A percentile compares a stretch with the other conserved stretches of the same genome.
Evolutionary conservation across 2,797 vertebrate genomes (phyloP).

Genomic region (Gephyroberyx darwinii): DNA sequence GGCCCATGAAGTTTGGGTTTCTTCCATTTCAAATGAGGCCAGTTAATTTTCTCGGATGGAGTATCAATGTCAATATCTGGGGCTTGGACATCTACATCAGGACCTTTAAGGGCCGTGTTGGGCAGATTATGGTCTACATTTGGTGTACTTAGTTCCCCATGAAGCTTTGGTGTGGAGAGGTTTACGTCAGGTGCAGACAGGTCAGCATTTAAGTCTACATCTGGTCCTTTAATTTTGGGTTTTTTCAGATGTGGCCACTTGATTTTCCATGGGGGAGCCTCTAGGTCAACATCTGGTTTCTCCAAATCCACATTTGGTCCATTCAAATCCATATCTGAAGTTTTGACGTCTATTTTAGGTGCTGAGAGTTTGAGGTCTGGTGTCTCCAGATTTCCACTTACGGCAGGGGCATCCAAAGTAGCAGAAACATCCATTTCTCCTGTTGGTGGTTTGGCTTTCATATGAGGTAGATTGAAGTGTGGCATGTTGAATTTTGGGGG

Average conservation of each 20-base stretch:
- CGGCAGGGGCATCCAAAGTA: slow-evolving; percentile 46
- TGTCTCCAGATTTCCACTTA: slow-evolving; percentile 40
- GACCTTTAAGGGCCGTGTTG: slow-evolving; percentile 47
- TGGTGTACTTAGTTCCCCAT: slow-evolving; percentile 48
- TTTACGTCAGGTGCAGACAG: slow-evolving; percentile 54
- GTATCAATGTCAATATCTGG: slow-evolving; percentile 59
- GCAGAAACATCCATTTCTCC: slow-evolving; percentile 52
- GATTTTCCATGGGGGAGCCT: slow-evolving; percentile 53
- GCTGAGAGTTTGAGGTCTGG: slow-evolving; percentile 50
- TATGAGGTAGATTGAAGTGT: slow-evolving; percentile 53
- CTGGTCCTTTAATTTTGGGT: slow-evolving; percentile 70
- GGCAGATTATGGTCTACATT: slow-evolving; percentile 60
- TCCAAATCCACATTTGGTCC: slow-evolving; percentile 56
- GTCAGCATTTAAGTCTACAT: slow-evolving; percentile 53
- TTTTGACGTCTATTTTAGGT: slow-evolving; percentile 51
- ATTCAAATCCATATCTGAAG: slow-evolving; percentile 52
- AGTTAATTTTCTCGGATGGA: slow-evolving; percentile 69
- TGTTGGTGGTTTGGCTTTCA: slow-evolving; percentile 51
- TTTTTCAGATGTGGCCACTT: slow-evolving; percentile 65
- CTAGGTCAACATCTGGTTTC: slow-evolving; percentile 48
- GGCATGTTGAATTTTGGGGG: slow-evolving; percentile 77
- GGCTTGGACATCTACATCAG: slow-evolving; percentile 51
- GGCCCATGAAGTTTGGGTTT: slow-evolving; percentile 62
- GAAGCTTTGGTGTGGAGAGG: slow-evolving; percentile 47
- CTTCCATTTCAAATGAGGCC: slow-evolving; percentile 74